A percentile compares a stretch with the other conserved stretches of the same genome.
These are phyloP conservation scores for Epiblema foenella DNA, from an alignment of 2,888 invertebrate species.

Conservation along the genomic window DNA sequence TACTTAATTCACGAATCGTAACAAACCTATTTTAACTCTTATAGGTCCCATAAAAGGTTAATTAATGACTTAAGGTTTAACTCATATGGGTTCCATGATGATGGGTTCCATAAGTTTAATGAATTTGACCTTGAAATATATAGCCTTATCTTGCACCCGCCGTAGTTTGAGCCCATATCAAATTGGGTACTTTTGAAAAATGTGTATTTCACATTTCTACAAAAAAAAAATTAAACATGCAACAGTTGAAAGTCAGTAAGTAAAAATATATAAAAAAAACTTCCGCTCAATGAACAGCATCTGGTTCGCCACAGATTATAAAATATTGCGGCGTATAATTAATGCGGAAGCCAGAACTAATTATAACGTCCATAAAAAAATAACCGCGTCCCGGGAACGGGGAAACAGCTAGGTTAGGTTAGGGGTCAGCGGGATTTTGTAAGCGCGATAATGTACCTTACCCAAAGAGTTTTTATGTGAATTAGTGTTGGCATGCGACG, in stretches of 20 bases:
- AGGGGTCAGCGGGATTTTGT: not conserved
- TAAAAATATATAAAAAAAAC: not conserved
- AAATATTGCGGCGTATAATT: slow-evolving; percentile 20
- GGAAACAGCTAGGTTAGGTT: not conserved
- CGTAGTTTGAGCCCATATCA: too few species aligned
- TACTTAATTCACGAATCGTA: too few species aligned
- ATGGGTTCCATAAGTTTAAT: too few species aligned
- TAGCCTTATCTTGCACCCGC: too few species aligned
- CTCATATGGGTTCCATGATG: too few species aligned
- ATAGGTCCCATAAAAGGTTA: too few species aligned
- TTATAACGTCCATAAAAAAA: slow-evolving; percentile 27
- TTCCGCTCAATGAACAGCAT: slow-evolving; percentile 28
- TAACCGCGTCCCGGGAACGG: not conserved
- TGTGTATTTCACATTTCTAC: too few species aligned
- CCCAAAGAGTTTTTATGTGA: not conserved
- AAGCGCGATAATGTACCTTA: not conserved
- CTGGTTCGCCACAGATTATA: slow-evolving; percentile 33
- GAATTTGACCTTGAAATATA: too few species aligned
- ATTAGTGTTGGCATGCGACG: not conserved
- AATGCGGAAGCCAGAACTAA: slow-evolving; percentile 24
- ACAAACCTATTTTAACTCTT: too few species aligned
- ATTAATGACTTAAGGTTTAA: too few species aligned
- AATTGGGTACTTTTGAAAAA: too few species aligned
- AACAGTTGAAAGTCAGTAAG: not conserved
- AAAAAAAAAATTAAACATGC: not conserved